Evolutionary conservation across 2,888 invertebrate genomes (phyloP).

Genomic region (Ectemnius cavifrons): DNA sequence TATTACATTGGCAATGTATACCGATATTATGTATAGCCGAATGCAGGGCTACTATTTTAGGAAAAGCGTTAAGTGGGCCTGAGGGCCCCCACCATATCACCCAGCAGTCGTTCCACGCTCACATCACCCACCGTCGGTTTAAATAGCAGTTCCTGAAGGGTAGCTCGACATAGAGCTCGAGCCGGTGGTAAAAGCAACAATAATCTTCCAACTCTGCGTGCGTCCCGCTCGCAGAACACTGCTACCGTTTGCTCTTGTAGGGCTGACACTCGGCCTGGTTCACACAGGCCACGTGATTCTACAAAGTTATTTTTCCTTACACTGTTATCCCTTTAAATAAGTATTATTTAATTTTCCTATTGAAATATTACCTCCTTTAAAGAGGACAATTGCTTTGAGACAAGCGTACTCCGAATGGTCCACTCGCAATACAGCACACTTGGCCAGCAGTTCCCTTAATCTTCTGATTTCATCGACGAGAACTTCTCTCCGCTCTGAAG

Average conservation of each 20-base stretch:
- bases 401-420: conserved; percentile 92
- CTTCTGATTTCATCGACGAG: conserved; percentile 81
- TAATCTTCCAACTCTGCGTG: conserved; percentile 85
- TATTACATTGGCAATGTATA: too few relatives aligned
- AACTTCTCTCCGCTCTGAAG: conserved; percentile 79
- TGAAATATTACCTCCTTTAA: conserved; percentile 84
- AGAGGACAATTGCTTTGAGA: conserved; percentile 89
- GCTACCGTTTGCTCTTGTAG: conserved; percentile 90
- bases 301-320: conserved; percentile 14
- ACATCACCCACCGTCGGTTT: conserved; percentile 87
- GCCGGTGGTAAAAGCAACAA: conserved; percentile 86
- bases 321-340: neutral
- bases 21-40: too few relatives aligned
- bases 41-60: conserved; percentile 19
- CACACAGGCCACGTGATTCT: conserved; percentile 83
- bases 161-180: conserved; percentile 79
- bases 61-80: conserved; percentile 62
- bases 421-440: conserved; percentile 83
- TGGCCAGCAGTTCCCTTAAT: conserved; percentile 83
- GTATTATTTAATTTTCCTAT: neutral
- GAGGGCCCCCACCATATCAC: conserved; percentile 81
- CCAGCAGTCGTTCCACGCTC: conserved; percentile 84
- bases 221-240: conserved; percentile 87
- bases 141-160: conserved; percentile 87
- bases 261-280: conserved; percentile 82